phyloP scores from a whole-genome alignment of 2,888 invertebrate genomes.

The Hydrotaea cyrtoneurina region DNA sequence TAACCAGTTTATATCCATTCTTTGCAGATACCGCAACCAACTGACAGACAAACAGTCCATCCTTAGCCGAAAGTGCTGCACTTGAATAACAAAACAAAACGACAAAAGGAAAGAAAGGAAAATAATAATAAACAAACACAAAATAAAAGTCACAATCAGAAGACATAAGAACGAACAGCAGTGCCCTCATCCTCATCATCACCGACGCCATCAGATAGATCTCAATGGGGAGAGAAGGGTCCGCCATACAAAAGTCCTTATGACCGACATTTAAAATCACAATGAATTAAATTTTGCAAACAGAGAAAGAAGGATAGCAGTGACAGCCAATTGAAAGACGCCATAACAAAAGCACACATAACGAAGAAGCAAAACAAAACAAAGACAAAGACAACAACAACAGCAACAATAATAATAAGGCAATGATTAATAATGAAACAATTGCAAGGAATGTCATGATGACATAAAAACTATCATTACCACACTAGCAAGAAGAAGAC shows the following conservation, averaged over 20 bases:
- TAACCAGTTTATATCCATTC: slow-evolving; percentile 19
- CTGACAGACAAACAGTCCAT: background rate
- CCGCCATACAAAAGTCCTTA: slow-evolving; percentile 4
- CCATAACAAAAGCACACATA: no score
- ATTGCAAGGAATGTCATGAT: slow-evolving; percentile 10
- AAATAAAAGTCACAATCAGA: background rate
- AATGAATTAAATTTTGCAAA: slow-evolving; percentile 11
- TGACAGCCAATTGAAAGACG: background rate
- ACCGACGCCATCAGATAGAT: background rate
- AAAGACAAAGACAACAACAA: background rate
- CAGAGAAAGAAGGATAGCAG: background rate
- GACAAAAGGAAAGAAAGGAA: background rate
- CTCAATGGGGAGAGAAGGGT: background rate
- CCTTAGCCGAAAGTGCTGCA: background rate
- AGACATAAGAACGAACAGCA: background rate
- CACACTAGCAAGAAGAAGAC: background rate
- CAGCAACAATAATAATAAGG: background rate
- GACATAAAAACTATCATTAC: slow-evolving; percentile 15
- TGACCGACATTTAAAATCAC: slow-evolving; percentile 24
- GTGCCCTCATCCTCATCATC: background rate
- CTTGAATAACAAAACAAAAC: slow-evolving; percentile 14
- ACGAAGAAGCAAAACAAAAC: background rate
- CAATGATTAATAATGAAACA: slow-evolving; percentile 27
- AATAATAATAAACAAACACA: slow-evolving; percentile 8
- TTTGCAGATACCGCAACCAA: slow-evolving; percentile 11